Percentiles rank a stretch among this genome's conserved stretches.
These are phyloP conservation scores for Sebastes hopkinsi DNA, from an alignment of 2,797 vertebrate species.

Conservation along the genomic window DNA sequence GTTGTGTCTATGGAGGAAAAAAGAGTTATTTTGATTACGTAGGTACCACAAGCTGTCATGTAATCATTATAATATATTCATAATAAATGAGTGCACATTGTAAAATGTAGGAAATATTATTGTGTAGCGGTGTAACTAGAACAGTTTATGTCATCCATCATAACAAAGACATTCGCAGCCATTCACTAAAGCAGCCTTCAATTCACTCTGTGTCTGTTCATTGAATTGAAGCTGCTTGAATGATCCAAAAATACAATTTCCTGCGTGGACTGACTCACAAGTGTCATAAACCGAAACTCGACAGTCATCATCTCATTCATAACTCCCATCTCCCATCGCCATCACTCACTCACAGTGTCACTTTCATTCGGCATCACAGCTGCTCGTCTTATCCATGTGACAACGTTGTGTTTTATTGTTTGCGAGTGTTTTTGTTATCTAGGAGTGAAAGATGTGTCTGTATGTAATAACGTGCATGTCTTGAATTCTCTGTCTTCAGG, in stretches of 20 bases:
- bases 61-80: neutral
- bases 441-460: neutral
- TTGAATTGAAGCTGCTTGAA: constrained; percentile 9
- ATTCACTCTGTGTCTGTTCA: neutral
- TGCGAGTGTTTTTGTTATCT: neutral
- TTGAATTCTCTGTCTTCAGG: constrained; percentile 77
- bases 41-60: neutral
- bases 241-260: neutral
- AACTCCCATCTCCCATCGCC: constrained; percentile 54
- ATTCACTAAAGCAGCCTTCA: neutral
- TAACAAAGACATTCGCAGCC: neutral
- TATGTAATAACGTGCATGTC: constrained; percentile 24
- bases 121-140: neutral
- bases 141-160: neutral
- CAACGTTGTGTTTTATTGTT: neutral
- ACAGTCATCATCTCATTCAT: constrained; percentile 39
- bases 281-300: neutral
- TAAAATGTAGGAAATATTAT: neutral
- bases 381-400: neutral
- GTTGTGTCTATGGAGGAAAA: neutral
- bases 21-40: neutral
- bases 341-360: constrained; percentile 41
- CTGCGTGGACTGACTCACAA: neutral
- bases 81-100: neutral
- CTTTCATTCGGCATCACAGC: constrained; percentile 28